These are phyloP conservation scores for Xenops minutus DNA, from an alignment of 2,797 vertebrate species.

Conservation along the genomic window DNA sequence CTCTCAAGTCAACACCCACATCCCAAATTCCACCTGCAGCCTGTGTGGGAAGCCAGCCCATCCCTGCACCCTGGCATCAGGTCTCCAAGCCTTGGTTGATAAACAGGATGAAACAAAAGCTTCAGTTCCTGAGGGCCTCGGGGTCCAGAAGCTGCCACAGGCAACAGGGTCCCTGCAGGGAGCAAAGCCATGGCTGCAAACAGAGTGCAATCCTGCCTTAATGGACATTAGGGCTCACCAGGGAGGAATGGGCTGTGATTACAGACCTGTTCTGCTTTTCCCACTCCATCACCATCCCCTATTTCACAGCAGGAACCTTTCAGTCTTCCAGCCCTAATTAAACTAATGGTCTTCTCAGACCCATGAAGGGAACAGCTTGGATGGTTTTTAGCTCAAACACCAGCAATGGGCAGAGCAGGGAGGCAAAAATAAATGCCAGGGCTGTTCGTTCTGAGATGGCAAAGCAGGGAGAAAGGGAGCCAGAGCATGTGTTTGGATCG, in stretches of 20 bases:
- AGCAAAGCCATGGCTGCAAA: not conserved
- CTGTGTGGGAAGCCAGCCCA: not conserved
- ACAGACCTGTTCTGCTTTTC: not conserved
- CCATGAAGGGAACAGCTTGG: not conserved
- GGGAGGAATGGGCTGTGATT: not conserved
- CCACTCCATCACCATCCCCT: not conserved
- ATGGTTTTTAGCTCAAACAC: not conserved
- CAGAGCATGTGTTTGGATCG: not conserved
- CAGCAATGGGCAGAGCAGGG: not conserved
- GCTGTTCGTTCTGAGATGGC: not conserved
- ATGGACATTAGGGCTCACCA: not conserved
- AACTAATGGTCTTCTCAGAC: not conserved
- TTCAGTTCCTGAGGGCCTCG: not conserved
- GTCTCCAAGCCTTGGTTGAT: not conserved
- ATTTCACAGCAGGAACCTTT: not conserved
- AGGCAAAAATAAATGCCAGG: not conserved
- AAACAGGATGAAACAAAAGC: not conserved
- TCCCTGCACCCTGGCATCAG: not conserved
- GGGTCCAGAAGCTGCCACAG: not conserved
- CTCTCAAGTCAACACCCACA: not conserved
- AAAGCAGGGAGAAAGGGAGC: not conserved
- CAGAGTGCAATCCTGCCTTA: not conserved
- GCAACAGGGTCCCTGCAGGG: not conserved
- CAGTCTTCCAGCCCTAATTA: constrained; percentile 30
- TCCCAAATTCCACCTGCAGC: not conserved